Conservation (phyloP, 2,797 vertebrate species). For the Helarctos malayanus region DNA sequence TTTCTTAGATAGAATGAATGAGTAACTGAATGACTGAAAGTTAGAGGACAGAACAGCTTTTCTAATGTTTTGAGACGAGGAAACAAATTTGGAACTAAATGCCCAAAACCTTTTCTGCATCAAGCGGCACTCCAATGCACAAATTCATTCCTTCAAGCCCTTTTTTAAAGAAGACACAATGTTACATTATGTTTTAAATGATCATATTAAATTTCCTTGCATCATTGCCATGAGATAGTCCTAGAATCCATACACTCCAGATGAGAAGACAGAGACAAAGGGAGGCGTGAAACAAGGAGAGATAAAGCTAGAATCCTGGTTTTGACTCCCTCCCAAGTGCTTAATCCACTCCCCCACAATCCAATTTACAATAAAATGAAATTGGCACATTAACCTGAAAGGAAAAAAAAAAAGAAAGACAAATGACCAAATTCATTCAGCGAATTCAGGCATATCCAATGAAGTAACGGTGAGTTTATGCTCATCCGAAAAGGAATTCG, state of each 20-base stretch:
- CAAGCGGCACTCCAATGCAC: background rate
- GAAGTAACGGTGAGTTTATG: constrained; percentile 53
- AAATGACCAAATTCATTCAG: constrained; percentile 74
- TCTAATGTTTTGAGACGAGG: background rate
- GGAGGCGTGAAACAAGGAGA: constrained; percentile 18
- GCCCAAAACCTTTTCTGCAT: background rate
- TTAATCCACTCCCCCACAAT: constrained; percentile 76
- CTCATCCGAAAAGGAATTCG: background rate
- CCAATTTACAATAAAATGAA: constrained; percentile 83
- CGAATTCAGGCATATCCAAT: constrained; percentile 54
- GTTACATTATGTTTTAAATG: constrained; percentile 30
- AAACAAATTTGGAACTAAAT: constrained; percentile 36
- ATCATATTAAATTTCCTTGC: constrained; percentile 39
- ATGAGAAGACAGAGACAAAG: constrained; percentile 72
- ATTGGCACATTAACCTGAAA: constrained; percentile 82
- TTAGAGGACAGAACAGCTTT: background rate
- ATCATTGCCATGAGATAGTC: constrained; percentile 17
- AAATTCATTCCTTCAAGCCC: constrained; percentile 34
- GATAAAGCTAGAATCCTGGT: constrained; percentile 70
- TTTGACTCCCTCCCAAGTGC: constrained; percentile 67
- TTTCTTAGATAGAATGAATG: background rate
- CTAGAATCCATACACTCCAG: constrained; percentile 60
- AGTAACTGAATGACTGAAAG: background rate
- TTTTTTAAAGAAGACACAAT: constrained; percentile 6
- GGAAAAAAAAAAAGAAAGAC: constrained; percentile 68